Evolutionary conservation across 2,888 invertebrate species (phyloP), one percentile per base, ranked within the genome.

Genomic region (Elysia crispata): DNA sequence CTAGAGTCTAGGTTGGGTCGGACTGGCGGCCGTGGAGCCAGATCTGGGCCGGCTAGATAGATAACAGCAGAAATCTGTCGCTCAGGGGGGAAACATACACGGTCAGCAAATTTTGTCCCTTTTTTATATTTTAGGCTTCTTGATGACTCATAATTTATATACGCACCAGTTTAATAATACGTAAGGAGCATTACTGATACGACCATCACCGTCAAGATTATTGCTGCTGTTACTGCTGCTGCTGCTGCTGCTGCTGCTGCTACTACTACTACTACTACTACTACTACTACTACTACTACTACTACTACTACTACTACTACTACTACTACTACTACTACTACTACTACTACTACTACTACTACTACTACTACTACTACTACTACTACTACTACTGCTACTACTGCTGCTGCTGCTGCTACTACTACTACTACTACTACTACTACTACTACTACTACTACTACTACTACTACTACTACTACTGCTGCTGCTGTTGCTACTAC

Each of bases 301-400:
- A 54, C 54, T 54, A 54, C 54, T 54, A 54, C 54, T 54, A 54
- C 54, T 54, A 54, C 54, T 54, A 54, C 54, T 54, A 54, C 54
- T 54, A 54, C 54, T 54, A 15, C 54, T 54, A 54, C 54, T 54
- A 54, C 54, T 54, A 54, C 54, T 54, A 54, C 54, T 54, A 15
- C 54, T 54, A 54, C 54, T 54, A 54, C 54, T 54, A 54, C 54
- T 54, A 54, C 54, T 54, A 54, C 54, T 54, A 54, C 54, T 54
- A 54, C 54, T 54, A 54, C 54, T 54, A 54, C 54, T 54, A 54
- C 54, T 54, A 54, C 54, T 54, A 54, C 54, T 54, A 54, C 54
- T 54, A 54, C 54, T 54, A 54, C 54, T 54, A 54, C 54, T 20
- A 54, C 54, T 54, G 18, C 54, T 54, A 54, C 54, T 54, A 54